Evolutionary conservation across 1,140 invertebrate species (phyloP).

Genomic region (Ganaspis sp.): DNA sequence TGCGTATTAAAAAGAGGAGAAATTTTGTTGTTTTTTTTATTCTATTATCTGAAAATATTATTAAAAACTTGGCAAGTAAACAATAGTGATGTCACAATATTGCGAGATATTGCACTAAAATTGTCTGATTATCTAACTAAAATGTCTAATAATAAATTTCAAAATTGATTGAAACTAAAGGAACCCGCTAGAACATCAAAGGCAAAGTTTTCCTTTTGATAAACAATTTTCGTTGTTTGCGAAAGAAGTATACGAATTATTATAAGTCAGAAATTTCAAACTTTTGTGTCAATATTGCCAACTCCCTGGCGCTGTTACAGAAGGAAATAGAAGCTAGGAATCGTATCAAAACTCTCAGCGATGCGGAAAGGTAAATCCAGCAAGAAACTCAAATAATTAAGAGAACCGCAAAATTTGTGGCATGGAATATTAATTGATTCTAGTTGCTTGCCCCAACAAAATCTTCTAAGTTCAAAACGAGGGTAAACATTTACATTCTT

Average conservation of each 20-base stretch:
- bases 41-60: no score
- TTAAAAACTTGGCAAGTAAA: no score
- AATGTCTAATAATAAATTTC: no score
- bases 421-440: neutral
- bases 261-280: neutral
- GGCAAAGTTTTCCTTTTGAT: no score
- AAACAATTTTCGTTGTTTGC: neutral
- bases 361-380: neutral
- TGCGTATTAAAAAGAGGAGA: no score
- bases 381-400: constrained; percentile 1
- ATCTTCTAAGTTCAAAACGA: neutral
- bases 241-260: neutral
- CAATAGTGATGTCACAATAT: no score
- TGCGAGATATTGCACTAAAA: no score
- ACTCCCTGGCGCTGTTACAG: neutral
- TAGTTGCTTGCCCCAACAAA: neutral
- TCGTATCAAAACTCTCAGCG: constrained; percentile 1
- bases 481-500: neutral
- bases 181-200: no score
- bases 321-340: neutral
- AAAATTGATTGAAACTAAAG: no score
- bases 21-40: no score
- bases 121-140: no score
- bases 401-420: neutral
- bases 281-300: neutral